Evolutionary conservation across 2,113 vertebrate genomes (phyloP), one percentile per base, ranked within the genome.

Genomic region (Parus major): DNA sequence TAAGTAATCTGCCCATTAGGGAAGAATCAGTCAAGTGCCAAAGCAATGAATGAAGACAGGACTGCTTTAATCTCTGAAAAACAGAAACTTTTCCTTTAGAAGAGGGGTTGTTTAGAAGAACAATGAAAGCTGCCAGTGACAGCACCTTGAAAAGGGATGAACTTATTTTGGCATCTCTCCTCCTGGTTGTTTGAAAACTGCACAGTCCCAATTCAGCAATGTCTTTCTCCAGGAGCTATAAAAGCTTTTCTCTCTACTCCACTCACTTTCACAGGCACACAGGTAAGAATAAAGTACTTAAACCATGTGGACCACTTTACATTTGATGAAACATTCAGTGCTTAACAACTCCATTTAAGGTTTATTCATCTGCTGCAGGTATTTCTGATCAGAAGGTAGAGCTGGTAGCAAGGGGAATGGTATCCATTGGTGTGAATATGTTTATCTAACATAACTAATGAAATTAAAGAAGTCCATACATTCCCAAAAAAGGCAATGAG

Each of bases 81-180:
- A 3, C 88, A 97, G 93, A 94, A 90, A 96, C 89, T 96, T 88
- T 93, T 87, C 68, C 92, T 82, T 95, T 66, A 96, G 95, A 93
- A 95, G 72, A 94, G 60, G 61, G 75, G 86, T 75, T 95, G 86
- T 95, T 97, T 71, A 92, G 88, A 94, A 86, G 93, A 95, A 94
- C 90, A 96, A 93, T 88, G 94, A 97, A 94, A 90, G 90, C 90
- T 94, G 82, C 49, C 69, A 93, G 53, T 95, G 96, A 97, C 72
- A 90, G 95, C 94, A 82, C 81, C 80, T 95, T 95, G 95, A 96
- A 92, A 88, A 86, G 84, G 90, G 81, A 52, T 96, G 83, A 96
- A 95, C 86, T 94, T 95, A 65, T 73, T 92, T 75, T 94, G 94
- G 93, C 90, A 93, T 82, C 76, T 79, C 33, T 93, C 68, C 79